Base-by-base conservation (phyloP, 2,888 invertebrate species). In the Drosophila mettleri region DNA sequence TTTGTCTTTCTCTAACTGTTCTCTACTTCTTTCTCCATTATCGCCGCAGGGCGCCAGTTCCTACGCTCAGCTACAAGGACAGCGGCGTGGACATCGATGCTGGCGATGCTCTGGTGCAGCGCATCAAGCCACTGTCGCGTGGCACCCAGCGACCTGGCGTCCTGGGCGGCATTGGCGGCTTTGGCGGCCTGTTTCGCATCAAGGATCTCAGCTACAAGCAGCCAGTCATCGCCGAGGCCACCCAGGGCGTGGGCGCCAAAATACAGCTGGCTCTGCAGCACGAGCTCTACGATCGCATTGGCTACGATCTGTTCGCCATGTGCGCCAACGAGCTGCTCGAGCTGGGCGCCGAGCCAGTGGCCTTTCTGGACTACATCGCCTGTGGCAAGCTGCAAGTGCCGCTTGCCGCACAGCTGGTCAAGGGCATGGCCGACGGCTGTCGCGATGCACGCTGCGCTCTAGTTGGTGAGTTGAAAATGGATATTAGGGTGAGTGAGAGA, bases 221-320 rank as follows among this genome's bases (percentile, higher is more conserved):
- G 90, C 98, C 98, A 0, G 94, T 98, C 20, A 93, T 99, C 1
- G 97, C 99, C 16, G 97, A 98, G 70, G 98, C 98, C 1, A 98
- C 98, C 0, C 98, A 98, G 89, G 99, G 99, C 0, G 98, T 99
- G 41, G 99, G 99, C 1, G 98, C 99, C 6, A 99, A 99, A 92
- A 94, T 99, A 2, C 97, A 98, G 94, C 94, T 99, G 79, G 98
- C 98, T 0, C 95, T 98, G 89, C 94, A 94, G 65, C 94, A 95
- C 89, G 94, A 95, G 16, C 94, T 95, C 59, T 98, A 97, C 92
- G 94, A 95, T 84, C 95, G 96, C 0, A 95, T 99, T 58, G 99
- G 99, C 0, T 96, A 97, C 81, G 99, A 99, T 92, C 93, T 99
- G 33, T 98, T 99, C 2, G 99, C 99, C 5, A 98, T 99, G 98